A percentile compares a stretch with the other conserved stretches of the same genome.
Evolutionary conservation across 1,140 invertebrate species (phyloP).

Genomic region (Orchestia grillus): DNA sequence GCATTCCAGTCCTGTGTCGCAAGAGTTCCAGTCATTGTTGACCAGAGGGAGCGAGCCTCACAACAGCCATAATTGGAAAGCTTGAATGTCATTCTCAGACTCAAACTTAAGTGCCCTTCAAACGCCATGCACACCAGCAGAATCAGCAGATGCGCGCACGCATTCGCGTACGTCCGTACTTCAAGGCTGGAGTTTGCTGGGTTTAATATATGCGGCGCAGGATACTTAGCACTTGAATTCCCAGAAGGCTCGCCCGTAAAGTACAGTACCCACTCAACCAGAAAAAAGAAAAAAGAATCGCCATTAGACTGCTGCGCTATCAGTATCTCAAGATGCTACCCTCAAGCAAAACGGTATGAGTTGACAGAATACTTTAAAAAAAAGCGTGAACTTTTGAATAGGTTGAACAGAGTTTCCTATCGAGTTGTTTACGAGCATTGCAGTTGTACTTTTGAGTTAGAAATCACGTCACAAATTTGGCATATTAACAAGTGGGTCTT

Average conservation of each 20-base stretch:
- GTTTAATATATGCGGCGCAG: neutral
- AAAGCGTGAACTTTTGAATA: neutral
- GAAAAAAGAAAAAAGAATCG: neutral
- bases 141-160: neutral
- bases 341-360: neutral
- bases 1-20: slow-evolving; percentile 20
- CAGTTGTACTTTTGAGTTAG: neutral
- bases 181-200: neutral
- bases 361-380: neutral
- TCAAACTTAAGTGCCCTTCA: neutral
- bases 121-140: neutral
- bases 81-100: neutral
- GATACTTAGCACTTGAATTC: neutral
- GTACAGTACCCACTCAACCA: neutral
- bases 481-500: neutral
- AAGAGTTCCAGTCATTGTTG: slow-evolving; percentile 50
- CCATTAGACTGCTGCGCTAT: neutral
- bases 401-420: neutral
- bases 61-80: slow-evolving; percentile 34
- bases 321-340: neutral
- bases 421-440: neutral
- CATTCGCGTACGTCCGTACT: neutral
- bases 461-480: neutral
- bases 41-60: neutral
- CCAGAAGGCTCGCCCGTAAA: neutral